Evolutionary conservation across 2,113 vertebrate species (phyloP).

Genomic region (Promerops cafer): DNA sequence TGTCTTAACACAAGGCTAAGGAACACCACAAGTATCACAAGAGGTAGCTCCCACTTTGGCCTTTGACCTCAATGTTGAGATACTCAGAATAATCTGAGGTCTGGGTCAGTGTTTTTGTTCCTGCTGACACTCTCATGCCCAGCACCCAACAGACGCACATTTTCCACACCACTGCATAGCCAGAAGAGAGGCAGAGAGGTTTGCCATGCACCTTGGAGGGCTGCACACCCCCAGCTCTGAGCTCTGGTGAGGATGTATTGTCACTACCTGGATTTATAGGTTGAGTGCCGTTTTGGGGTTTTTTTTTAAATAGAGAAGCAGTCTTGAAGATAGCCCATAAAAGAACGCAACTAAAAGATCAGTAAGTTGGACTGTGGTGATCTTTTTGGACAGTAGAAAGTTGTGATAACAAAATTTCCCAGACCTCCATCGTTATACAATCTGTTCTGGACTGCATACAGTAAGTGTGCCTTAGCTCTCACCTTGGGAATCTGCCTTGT

Average conservation of each 20-base stretch:
- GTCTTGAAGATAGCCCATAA: background rate
- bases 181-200: background rate
- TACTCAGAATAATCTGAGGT: background rate
- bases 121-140: background rate
- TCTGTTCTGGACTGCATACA: background rate
- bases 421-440: background rate
- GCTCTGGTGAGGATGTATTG: background rate
- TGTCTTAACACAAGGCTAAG: background rate
- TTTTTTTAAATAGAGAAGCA: background rate
- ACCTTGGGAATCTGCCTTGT: background rate
- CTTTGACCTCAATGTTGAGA: background rate
- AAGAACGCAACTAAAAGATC: background rate
- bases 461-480: background rate
- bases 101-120: background rate
- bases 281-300: background rate
- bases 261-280: background rate
- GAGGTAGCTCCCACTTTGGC: background rate
- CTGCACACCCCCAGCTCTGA: background rate
- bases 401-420: background rate
- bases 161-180: background rate
- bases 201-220: background rate
- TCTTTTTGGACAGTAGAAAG: background rate
- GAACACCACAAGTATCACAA: background rate
- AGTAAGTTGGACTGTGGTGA: background rate
- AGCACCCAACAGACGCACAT: background rate